Conservation (phyloP, 2,797 vertebrate genomes). For the Nyctalus aviator region DNA sequence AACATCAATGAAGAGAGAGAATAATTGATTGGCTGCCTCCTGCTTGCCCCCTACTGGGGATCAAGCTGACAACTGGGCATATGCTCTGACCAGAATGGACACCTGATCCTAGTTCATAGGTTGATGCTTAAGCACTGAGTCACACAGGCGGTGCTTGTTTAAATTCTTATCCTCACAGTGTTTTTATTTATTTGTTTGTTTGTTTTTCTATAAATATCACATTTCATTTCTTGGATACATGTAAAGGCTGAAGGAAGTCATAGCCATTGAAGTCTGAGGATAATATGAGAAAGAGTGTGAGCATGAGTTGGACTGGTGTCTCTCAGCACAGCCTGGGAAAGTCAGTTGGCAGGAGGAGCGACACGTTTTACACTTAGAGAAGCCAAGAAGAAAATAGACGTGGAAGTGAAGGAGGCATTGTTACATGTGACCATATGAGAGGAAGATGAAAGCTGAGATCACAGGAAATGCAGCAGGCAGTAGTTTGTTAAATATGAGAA, state of each 20-base stretch:
- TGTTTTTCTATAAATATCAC: background rate
- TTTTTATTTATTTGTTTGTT: constrained; percentile 38
- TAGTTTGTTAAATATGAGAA: constrained; percentile 75
- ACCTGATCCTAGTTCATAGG: too few species aligned
- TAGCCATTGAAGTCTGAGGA: background rate
- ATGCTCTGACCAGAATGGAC: too few species aligned
- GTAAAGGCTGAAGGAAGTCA: background rate
- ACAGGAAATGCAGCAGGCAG: constrained; percentile 68
- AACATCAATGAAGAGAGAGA: too few species aligned
- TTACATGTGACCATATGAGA: constrained; percentile 72
- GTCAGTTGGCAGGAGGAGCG: constrained; percentile 70
- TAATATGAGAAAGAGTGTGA: background rate
- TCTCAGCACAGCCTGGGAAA: constrained; percentile 55
- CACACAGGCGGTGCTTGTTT: background rate
- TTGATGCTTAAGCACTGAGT: too few species aligned
- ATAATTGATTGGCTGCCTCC: too few species aligned
- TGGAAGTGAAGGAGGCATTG: constrained; percentile 72
- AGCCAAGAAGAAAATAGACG: constrained; percentile 81
- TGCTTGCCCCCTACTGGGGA: too few species aligned
- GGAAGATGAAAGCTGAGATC: constrained; percentile 67
- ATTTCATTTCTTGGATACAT: background rate
- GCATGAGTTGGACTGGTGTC: constrained; percentile 33
- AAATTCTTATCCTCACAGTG: background rate
- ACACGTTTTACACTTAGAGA: constrained; percentile 72
- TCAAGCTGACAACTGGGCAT: too few species aligned